Base-by-base conservation (phyloP, 2,113 vertebrate genomes). In the Diphyllodes magnificus region DNA sequence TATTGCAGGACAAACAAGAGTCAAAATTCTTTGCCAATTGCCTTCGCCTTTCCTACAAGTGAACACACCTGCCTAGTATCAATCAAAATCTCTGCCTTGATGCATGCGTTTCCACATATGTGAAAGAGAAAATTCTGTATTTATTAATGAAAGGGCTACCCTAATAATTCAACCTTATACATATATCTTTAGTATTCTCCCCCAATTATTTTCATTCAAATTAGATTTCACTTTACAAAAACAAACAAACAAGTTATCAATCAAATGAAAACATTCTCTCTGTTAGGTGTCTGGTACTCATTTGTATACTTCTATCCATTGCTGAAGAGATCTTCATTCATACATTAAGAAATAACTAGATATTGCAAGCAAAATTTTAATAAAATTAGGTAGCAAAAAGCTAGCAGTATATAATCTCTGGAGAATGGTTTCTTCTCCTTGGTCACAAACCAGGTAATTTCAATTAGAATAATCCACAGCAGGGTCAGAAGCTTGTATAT, bases 11-110 rank as follows among this genome's bases (percentile, higher is more conserved):
- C 18, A 35, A 78, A 33, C 1, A 60, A 40, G 39, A 57, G 11
- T 33, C 20, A 56, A 39, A 82, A 39, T 68, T 75, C 11, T 68
- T 66, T 56, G 4, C 9, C 64, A 54, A 44, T 56, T 71, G 24
- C 23, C 33, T 49, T 63, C 5, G 4, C 12, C 6, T 51, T 49
- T 50, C 13, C 7, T 3, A 1, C 16, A 45, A 0, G 3, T 37
- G 8, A 4, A 37, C 22, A 30, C 11, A 31, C 1, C 6, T 49
- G 40, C 9, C 19, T 51, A 57, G 1, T 7, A n/a, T 49, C n/a
- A 73, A 15, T 23, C 15, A 61, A 77, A 61, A 77, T 40, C 20
- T 40, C 13, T 77, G 16, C 45, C 17, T 47, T 56, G 16, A 50
- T 73, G 9, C 5, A 20, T 42, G 13, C 20, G 8, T 54, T 71